These are phyloP conservation scores for Eristalis pertinax DNA, from an alignment of 2,888 invertebrate species.

Conservation along the genomic window DNA sequence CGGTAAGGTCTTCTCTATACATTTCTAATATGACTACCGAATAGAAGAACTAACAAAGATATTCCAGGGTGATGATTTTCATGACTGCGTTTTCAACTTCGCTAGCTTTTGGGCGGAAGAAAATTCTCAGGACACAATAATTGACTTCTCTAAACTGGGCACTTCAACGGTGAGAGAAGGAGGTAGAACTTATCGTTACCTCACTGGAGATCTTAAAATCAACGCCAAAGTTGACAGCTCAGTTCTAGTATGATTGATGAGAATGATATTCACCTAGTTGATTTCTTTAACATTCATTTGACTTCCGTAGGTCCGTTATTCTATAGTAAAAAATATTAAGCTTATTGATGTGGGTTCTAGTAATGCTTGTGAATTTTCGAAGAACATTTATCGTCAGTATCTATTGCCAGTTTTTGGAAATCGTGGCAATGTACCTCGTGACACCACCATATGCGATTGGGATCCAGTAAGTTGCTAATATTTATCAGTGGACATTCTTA, in stretches of 20 bases:
- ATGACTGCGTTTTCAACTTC: not conserved
- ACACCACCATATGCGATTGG: too few relatives aligned
- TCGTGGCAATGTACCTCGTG: not conserved
- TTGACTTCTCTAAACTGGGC: not conserved
- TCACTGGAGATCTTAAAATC: not conserved
- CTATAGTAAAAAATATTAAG: too few relatives aligned
- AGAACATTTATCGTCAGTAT: not conserved
- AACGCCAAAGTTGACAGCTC: not conserved
- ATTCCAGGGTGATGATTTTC: not conserved
- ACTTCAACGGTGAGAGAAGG: not conserved
- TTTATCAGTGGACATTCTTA: too few relatives aligned
- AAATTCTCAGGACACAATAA: not conserved
- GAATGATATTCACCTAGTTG: too few relatives aligned
- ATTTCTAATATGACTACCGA: not conserved
- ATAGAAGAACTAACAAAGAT: not conserved
- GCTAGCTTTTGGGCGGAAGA: not conserved
- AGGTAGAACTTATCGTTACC: not conserved
- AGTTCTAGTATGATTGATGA: not conserved
- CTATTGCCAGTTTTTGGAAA: not conserved
- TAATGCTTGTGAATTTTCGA: not conserved
- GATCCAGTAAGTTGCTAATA: not conserved
- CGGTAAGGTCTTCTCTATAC: not conserved
- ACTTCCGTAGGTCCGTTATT: too few relatives aligned
- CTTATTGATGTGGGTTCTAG: too few relatives aligned
- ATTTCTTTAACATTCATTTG: too few relatives aligned